phyloP scores from a whole-genome alignment of 1,140 invertebrate genomes.

The Mylabris phalerata region DNA sequence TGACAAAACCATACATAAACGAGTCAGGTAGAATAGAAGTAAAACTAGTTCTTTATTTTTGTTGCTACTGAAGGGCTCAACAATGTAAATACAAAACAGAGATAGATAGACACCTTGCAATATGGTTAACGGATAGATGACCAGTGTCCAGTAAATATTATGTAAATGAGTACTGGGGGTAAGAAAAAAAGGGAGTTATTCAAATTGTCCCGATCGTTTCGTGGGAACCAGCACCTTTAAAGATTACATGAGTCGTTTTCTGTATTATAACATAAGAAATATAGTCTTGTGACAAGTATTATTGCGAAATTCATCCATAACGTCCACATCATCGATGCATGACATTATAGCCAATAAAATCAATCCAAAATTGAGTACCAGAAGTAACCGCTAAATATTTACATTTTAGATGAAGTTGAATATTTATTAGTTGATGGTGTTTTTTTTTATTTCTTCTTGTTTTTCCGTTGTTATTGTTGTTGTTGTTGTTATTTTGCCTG shows the following conservation, averaged over 20 bases:
- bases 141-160: conserved; percentile 32
- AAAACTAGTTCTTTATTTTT: conserved; percentile 2
- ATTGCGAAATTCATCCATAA: conserved; percentile 8
- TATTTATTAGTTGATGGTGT: not conserved
- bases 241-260: conserved; percentile 11
- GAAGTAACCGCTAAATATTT: too few relatives aligned
- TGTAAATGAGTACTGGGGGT: conserved; percentile 23
- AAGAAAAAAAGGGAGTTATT: conserved; percentile 29
- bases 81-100: too few relatives aligned
- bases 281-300: not conserved
- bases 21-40: conserved; percentile 11
- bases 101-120: conserved; percentile 23
- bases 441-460: not conserved
- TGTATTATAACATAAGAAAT: conserved; percentile 5
- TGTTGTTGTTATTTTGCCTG: not conserved
- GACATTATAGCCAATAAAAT: too few relatives aligned
- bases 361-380: too few relatives aligned
- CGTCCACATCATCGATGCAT: too few relatives aligned
- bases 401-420: too few relatives aligned
- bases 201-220: conserved; percentile 18
- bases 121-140: conserved; percentile 20
- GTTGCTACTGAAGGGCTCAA: not conserved
- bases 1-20: conserved; percentile 13
- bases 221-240: conserved; percentile 22
- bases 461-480: not conserved